These are phyloP conservation scores for Ciona savignyi DNA, from an alignment of 23 tunicate species.

Conservation along the genomic window DNA sequence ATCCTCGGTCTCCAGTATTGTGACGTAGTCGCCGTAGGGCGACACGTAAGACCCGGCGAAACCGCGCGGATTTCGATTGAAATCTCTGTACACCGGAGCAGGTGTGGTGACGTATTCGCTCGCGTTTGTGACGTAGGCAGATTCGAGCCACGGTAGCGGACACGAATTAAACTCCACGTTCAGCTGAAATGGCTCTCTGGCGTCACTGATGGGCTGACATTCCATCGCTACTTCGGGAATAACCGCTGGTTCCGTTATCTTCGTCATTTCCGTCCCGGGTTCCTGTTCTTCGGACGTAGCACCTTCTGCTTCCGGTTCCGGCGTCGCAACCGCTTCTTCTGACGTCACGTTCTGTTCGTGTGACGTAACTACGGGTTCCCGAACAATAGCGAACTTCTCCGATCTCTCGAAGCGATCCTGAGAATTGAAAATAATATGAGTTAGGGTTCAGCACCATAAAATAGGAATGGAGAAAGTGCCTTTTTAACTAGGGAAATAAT, in stretches of 20 bases:
- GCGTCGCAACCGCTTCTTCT: no score
- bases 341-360: neutral
- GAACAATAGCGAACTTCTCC: slow-evolving; percentile 28
- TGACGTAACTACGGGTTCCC: neutral
- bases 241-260: neutral
- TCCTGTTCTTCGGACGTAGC: neutral
- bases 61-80: slow-evolving; percentile 19
- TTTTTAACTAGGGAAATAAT: no score
- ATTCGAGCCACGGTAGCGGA: slow-evolving; percentile 33
- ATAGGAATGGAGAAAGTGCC: neutral
- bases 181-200: no score
- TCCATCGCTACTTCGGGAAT: slow-evolving; percentile 16
- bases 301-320: neutral
- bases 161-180: neutral
- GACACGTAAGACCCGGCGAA: slow-evolving; percentile 26
- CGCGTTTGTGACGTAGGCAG: no score
- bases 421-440: neutral
- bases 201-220: neutral
- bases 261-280: neutral
- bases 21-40: slow-evolving; percentile 12
- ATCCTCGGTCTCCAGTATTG: slow-evolving; percentile 23
- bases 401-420: slow-evolving; percentile 42
- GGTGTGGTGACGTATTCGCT: slow-evolving; percentile 12
- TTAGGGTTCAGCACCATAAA: no score
- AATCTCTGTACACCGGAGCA: neutral